Percentiles rank a stretch among this genome's conserved stretches.
phyloP scores from a whole-genome alignment of 2,888 invertebrate species.

The Pseudococcus longispinus region DNA sequence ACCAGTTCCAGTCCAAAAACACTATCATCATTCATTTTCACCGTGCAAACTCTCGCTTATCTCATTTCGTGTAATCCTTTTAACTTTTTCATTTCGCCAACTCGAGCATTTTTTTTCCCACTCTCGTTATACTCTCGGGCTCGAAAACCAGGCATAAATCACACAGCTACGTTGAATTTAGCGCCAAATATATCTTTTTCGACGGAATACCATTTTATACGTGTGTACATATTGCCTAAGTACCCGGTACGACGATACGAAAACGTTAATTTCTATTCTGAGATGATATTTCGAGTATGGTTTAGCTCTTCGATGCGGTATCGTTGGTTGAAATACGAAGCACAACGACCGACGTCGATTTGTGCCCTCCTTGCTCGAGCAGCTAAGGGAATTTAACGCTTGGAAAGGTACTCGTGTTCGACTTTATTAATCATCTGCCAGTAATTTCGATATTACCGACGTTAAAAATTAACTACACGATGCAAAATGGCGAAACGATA shows the following conservation, averaged over 20 bases:
- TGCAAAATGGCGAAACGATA: neutral
- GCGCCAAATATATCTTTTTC: neutral
- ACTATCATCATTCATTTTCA: conserved; percentile 33
- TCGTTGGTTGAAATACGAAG: no score
- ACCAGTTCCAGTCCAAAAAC: neutral
- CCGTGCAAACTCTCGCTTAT: neutral
- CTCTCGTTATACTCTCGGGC: neutral
- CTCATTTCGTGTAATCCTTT: conserved; percentile 29
- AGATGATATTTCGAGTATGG: neutral
- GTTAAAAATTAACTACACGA: neutral
- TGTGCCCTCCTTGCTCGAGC: neutral
- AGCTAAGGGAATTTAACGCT: neutral
- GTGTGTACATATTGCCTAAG: neutral
- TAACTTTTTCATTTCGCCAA: conserved; percentile 15
- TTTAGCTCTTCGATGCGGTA: no score
- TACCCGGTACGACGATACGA: neutral
- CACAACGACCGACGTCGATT: no score
- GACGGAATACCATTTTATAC: neutral
- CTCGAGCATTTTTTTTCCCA: conserved; percentile 5
- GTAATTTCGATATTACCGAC: neutral
- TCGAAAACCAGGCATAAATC: conserved; percentile 17
- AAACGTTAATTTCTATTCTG: neutral
- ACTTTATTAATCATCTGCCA: neutral
- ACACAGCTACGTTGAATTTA: neutral
- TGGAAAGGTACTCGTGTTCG: neutral